phyloP scores from a whole-genome alignment of 2,888 invertebrate species.

The Troides helena region DNA sequence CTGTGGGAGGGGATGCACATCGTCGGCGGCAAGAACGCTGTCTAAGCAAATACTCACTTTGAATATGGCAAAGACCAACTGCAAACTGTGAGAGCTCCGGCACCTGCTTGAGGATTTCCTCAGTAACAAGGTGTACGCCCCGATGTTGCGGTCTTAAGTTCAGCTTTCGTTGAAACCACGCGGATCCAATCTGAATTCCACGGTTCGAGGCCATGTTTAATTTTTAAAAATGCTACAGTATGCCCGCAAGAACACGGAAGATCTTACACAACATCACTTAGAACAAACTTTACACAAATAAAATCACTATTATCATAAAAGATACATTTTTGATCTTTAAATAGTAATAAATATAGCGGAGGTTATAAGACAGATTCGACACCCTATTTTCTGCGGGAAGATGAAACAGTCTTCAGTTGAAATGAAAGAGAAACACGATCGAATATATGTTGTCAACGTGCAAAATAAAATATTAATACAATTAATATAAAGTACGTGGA shows the following conservation, averaged over 20 bases:
- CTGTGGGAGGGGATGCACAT: conserved; percentile 44
- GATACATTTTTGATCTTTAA: conserved; percentile 81
- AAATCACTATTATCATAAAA: conserved; percentile 86
- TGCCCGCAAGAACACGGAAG: conserved; percentile 76
- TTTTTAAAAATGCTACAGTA: conserved; percentile 78
- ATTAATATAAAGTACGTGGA: not conserved
- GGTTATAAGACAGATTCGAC: conserved; percentile 80
- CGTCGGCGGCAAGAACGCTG: conserved; percentile 64
- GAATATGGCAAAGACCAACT: conserved; percentile 97
- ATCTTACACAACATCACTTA: conserved; percentile 80
- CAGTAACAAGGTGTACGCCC: conserved; percentile 97
- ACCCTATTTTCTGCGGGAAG: conserved; percentile 82
- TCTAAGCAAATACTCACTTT: conserved; percentile 87
- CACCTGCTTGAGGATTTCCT: conserved; percentile 96
- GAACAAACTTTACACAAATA: conserved; percentile 77
- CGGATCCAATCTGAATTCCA: conserved; percentile 96
- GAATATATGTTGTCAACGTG: conserved; percentile 60
- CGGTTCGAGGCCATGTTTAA: conserved; percentile 92
- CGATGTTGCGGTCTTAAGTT: conserved; percentile 97
- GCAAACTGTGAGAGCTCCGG: conserved; percentile 97
- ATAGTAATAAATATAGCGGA: conserved; percentile 77
- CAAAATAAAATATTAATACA: conserved; percentile 40
- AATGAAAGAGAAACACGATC: conserved; percentile 73
- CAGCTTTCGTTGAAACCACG: conserved; percentile 99
- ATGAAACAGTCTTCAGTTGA: conserved; percentile 72